phyloP scores from a whole-genome alignment of 2,113 vertebrate species.

The Bothrops jararaca region DNA sequence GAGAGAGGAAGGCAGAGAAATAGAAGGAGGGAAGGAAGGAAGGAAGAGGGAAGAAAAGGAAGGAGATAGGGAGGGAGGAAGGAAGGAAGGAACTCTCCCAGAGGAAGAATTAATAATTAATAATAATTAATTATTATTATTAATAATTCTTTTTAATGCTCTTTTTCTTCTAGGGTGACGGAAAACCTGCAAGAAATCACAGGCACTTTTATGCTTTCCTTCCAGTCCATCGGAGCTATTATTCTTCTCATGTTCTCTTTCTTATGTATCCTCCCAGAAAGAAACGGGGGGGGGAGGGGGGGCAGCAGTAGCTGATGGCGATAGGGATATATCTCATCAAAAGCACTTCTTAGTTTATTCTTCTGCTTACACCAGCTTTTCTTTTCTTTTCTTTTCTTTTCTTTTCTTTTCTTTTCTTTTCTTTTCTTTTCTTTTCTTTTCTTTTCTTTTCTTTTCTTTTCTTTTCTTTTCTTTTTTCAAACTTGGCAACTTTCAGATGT shows the following conservation, averaged over 20 bases:
- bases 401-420: no score
- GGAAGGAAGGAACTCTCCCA: not conserved
- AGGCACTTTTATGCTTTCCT: conserved; percentile 42
- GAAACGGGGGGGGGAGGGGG: not conserved
- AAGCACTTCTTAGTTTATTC: not conserved
- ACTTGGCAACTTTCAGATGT: no score
- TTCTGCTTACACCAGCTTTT: not conserved
- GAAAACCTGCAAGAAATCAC: conserved; percentile 57
- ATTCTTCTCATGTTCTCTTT: conserved; percentile 67
- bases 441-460: no score
- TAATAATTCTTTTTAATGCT: not conserved
- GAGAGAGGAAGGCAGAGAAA: no score
- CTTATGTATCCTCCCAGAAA: conserved; percentile 54
- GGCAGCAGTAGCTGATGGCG: not conserved
- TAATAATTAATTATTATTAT: no score
- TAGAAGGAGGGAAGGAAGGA: no score
- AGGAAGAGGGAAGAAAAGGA: no score
- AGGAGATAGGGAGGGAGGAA: no score
- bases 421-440: no score
- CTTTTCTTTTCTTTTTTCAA: no score
- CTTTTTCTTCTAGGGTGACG: conserved; percentile 43
- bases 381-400: no score
- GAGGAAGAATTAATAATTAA: not conserved
- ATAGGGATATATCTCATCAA: not conserved
- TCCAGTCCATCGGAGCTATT: conserved; percentile 53